Percentiles rank a stretch among this genome's conserved stretches.
Evolutionary conservation across 2,113 vertebrate genomes (phyloP).

Genomic region (Pardalotus punctatus): DNA sequence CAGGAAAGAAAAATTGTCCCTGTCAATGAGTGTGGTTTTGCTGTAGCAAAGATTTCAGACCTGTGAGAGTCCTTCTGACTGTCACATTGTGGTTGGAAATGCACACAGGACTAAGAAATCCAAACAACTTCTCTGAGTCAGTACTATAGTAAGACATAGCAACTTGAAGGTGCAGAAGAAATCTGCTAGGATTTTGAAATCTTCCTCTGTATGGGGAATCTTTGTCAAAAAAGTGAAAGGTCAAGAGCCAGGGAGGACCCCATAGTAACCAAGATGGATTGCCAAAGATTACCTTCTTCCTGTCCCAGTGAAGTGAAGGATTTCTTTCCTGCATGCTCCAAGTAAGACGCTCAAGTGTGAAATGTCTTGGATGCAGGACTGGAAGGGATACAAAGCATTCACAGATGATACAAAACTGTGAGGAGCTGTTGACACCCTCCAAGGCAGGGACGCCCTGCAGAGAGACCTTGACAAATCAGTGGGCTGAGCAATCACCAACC

Average conservation of each 20-base stretch:
- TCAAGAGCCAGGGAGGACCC: too few species aligned
- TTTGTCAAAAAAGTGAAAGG: not conserved
- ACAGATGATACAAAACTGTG: not conserved
- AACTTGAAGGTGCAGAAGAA: not conserved
- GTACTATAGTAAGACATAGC: not conserved
- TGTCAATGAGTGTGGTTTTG: conserved; percentile 1
- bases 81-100: not conserved
- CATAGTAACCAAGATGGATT: too few species aligned
- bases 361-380: not conserved
- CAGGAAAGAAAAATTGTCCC: conserved; percentile 28
- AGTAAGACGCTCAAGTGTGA: not conserved
- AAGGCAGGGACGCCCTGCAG: not conserved
- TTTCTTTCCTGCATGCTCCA: not conserved
- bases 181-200: not conserved
- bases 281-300: not conserved
- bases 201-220: not conserved
- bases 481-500: not conserved
- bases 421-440: not conserved
- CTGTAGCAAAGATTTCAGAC: conserved; percentile 21
- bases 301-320: not conserved
- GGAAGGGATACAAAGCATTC: not conserved
- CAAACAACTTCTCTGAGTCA: not conserved
- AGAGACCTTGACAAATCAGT: not conserved
- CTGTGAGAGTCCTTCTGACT: not conserved
- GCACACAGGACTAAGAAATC: not conserved